Evolutionary conservation across 2,113 vertebrate genomes (phyloP).

Genomic region (Nansenia antarctica): DNA sequence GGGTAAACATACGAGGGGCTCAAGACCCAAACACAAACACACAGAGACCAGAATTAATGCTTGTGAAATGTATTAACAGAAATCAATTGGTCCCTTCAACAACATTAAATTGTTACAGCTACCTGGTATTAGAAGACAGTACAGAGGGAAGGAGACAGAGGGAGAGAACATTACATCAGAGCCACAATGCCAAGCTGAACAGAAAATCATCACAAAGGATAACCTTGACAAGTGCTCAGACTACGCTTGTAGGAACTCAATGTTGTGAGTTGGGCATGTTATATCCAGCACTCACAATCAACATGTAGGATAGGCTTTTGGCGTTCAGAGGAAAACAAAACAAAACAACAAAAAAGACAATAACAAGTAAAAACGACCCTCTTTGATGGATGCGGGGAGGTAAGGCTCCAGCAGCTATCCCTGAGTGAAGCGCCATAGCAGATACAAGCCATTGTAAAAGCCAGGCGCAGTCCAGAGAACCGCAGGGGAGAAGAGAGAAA

Average conservation of each 20-base stretch:
- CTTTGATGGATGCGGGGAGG: constrained; percentile 19
- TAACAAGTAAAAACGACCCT: constrained; percentile 41
- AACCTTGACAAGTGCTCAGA: constrained; percentile 14
- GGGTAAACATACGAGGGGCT: neutral
- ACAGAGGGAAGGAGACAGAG: constrained; percentile 22
- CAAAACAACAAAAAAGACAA: constrained; percentile 26
- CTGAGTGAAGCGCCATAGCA: constrained; percentile 72
- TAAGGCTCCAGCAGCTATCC: constrained; percentile 10
- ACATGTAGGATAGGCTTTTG: constrained; percentile 20
- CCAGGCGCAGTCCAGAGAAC: constrained; percentile 80
- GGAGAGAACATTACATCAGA: constrained; percentile 3
- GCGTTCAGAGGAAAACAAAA: neutral
- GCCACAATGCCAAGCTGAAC: constrained; percentile 11
- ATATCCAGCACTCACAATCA: constrained; percentile 43
- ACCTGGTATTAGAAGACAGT: constrained; percentile 24
- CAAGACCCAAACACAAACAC: constrained; percentile 7
- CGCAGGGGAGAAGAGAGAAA: constrained; percentile 61
- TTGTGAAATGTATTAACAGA: constrained; percentile 95
- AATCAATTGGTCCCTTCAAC: constrained; percentile 92
- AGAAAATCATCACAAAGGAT: constrained; percentile 17
- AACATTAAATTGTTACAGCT: constrained; percentile 63
- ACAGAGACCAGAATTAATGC: constrained; percentile 69
- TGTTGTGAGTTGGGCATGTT: neutral
- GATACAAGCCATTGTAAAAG: constrained; percentile 99
- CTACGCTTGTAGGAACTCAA: neutral